These are phyloP conservation scores for Beris morrisii DNA, from an alignment of 2,888 invertebrate species.

Conservation along the genomic window DNA sequence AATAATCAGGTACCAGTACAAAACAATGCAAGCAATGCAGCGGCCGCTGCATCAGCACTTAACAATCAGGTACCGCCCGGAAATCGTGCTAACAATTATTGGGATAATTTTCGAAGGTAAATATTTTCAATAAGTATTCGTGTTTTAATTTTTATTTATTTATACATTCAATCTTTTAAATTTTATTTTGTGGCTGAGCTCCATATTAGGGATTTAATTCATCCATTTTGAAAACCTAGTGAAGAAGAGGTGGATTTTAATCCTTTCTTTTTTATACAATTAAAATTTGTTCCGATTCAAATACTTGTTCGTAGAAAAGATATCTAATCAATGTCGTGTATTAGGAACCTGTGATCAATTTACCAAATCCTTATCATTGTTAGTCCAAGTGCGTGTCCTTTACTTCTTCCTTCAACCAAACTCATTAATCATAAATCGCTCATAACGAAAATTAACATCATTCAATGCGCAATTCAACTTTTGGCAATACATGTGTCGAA, in stretches of 20 bases:
- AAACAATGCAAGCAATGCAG: conserved; percentile 43
- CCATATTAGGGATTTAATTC: conserved; percentile 22
- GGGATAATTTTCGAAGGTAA: conserved; percentile 93
- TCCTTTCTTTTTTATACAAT: neutral
- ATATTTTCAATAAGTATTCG: conserved; percentile 38
- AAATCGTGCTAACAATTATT: conserved; percentile 88
- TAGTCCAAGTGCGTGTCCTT: neutral
- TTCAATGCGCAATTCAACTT: no score
- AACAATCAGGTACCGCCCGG: conserved; percentile 92
- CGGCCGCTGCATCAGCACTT: conserved; percentile 59
- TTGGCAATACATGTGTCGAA: no score
- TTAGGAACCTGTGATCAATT: neutral
- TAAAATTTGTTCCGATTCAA: neutral
- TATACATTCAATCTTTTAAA: neutral
- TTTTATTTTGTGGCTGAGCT: neutral
- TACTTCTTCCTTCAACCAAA: conserved; percentile 27
- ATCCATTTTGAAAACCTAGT: conserved; percentile 40
- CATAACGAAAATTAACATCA: conserved; percentile 13
- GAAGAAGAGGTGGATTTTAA: neutral
- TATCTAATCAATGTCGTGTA: neutral
- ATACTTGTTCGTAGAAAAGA: no score
- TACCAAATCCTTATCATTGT: neutral
- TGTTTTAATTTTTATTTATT: conserved; percentile 36
- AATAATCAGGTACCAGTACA: conserved; percentile 47
- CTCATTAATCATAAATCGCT: conserved; percentile 9